phyloP scores from a whole-genome alignment of 2,888 invertebrate species.

The Drosophila differens region DNA sequence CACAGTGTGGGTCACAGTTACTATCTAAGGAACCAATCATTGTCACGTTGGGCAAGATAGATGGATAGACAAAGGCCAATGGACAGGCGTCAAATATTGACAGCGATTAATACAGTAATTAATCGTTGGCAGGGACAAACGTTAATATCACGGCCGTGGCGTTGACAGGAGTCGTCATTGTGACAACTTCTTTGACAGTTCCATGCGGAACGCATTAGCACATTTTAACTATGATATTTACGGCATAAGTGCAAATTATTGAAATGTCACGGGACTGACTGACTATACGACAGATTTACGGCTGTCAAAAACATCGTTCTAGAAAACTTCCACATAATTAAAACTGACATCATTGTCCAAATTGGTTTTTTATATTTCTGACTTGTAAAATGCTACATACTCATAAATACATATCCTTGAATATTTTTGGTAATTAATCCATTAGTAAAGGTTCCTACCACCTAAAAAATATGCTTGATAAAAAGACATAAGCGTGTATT shows the following conservation, averaged over 20 bases:
- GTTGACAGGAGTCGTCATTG: conserved; percentile 36
- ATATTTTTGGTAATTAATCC: background rate
- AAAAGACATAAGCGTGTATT: background rate
- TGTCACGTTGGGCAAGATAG: conserved; percentile 11
- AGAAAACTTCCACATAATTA: conserved; percentile 16
- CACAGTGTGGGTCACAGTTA: background rate
- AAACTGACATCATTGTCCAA: background rate
- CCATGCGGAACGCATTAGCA: conserved; percentile 49
- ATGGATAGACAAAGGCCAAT: conserved; percentile 11
- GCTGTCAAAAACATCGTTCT: background rate
- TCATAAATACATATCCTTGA: background rate
- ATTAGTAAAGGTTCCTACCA: background rate
- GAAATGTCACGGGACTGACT: conserved; percentile 21
- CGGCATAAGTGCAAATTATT: conserved; percentile 22
- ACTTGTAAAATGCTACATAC: background rate
- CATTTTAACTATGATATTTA: conserved; percentile 21
- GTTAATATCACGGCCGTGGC: conserved; percentile 22
- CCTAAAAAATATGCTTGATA: too few relatives aligned
- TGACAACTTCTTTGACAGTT: conserved; percentile 41
- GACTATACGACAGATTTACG: conserved; percentile 19
- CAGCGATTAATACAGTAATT: conserved; percentile 34
- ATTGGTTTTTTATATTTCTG: background rate
- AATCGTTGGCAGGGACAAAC: conserved; percentile 2
- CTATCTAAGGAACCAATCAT: background rate
- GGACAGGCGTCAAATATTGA: conserved; percentile 17